phyloP scores from a whole-genome alignment of 1,140 invertebrate genomes.

The Trachymyrmex cornetzi region DNA sequence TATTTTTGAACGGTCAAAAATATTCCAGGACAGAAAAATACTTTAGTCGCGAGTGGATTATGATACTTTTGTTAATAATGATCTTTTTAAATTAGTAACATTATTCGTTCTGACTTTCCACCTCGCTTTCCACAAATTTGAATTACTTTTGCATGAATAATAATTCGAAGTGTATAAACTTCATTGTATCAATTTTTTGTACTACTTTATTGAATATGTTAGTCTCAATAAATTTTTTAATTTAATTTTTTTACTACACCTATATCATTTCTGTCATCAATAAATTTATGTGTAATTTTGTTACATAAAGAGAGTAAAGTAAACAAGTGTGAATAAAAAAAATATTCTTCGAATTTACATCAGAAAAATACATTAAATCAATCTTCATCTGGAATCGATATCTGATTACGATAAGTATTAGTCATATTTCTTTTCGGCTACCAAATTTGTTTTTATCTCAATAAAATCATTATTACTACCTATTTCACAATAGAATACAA shows the following conservation, averaged over 20 bases:
- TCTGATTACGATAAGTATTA: not conserved
- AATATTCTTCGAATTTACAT: not conserved
- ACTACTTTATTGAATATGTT: not conserved
- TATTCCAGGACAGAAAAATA: slow-evolving; percentile 14
- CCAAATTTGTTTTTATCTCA: not conserved
- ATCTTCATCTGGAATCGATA: slow-evolving; percentile 34
- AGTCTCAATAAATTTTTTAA: not conserved
- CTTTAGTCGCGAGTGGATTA: not conserved
- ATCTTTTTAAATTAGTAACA: not conserved
- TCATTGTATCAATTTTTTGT: not conserved
- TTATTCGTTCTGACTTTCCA: not conserved
- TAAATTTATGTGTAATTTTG: not conserved
- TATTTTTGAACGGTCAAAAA: slow-evolving; percentile 15
- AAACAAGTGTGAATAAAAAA: not conserved
- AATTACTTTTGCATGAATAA: not conserved
- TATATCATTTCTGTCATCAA: not conserved
- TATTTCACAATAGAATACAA: not conserved
- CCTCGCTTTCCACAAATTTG: not conserved
- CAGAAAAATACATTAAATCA: not conserved
- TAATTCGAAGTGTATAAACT: not conserved
- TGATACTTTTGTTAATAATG: not conserved
- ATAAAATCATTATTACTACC: slow-evolving; percentile 1
- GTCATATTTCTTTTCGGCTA: not conserved
- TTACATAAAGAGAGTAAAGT: not conserved
- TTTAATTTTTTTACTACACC: no score